These are phyloP conservation scores for Prunella himalayana DNA, from an alignment of 2,113 vertebrate species.

Conservation along the genomic window DNA sequence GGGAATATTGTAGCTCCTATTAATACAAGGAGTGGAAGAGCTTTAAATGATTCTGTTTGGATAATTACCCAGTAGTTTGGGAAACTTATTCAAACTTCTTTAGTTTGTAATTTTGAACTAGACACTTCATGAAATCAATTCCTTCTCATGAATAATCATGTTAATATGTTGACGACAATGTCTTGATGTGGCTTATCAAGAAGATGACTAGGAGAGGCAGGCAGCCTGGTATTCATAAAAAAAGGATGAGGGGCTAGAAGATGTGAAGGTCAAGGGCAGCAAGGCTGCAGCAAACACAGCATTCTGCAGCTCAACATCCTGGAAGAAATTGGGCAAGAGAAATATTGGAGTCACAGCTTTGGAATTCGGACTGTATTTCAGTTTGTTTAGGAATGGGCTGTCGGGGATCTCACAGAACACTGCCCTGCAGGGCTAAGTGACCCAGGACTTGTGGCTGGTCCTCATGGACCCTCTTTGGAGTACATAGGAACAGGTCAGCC, in stretches of 20 bases:
- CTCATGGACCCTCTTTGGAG: not conserved
- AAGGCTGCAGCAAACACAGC: not conserved
- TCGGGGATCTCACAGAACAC: not conserved
- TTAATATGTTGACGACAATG: not conserved
- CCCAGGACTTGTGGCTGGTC: not conserved
- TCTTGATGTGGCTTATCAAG: not conserved
- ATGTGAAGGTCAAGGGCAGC: not conserved
- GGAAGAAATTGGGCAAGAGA: not conserved
- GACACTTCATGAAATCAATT: not conserved
- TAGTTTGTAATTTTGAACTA: not conserved
- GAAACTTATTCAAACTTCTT: constrained; percentile 20
- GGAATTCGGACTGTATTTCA: not conserved
- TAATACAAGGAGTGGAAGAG: constrained; percentile 24
- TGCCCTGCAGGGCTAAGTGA: not conserved
- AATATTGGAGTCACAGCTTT: not conserved
- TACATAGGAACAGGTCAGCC: not conserved
- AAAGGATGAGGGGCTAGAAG: not conserved
- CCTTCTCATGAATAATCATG: not conserved
- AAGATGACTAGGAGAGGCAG: not conserved
- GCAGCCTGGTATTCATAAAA: not conserved
- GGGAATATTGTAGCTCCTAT: constrained; percentile 49
- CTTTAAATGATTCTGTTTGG: constrained; percentile 16
- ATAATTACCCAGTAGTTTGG: constrained; percentile 14
- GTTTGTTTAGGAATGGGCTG: not conserved
- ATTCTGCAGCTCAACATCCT: not conserved